Base-by-base conservation (phyloP, 2,113 vertebrate genomes). In the Parotia lawesii region DNA sequence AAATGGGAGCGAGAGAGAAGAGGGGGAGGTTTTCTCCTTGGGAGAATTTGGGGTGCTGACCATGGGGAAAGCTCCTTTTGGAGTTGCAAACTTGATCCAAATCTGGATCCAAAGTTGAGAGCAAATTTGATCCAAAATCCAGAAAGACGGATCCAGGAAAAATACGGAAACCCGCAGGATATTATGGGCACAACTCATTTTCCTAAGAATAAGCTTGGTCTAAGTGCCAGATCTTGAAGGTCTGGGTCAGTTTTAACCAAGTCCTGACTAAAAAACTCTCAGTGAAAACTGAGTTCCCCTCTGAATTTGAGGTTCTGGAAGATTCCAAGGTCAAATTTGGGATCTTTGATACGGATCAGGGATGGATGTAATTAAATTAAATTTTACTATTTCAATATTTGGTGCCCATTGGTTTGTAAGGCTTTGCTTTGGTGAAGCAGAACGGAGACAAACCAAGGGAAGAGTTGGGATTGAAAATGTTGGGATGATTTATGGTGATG, bases 251-350 rank as follows among this genome's bases (percentile, higher is more conserved):
- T 62, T 54, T 83, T 72, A 62, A 72, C 27, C 14, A 22, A 72
- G 17, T 7, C 13, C 22, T 31, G 11, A 21, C 2, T 3, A 25
- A 62, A 53, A 53, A 54, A 5, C 18, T 62, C 33, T 8, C 47
- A 4, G 13, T 3, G 22, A 31, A 31, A 72, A 16, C 22, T 45
- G 21, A 37, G 10, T 25, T 53, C 12, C 20, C 12, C 16, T 14
- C 27, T 9, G 33, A 53, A 18, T 71, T 2, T 21, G 47, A 44
- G 57, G 3, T 53, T 53, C 33, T 0, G 0, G 47, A 44, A 83
- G 27, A 33, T 53, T 45, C 47, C 67, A 45, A 53, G 23, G n/a
- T 28, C 11, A 28, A 23, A 38, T 27, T 27, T 28, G 11, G 18
- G 40, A 23, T 31, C 8, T 44, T 25, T 25, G 16, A 6, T 16